Conservation (phyloP, 2,888 invertebrate genomes). For the Seira sanloemensis region DNA sequence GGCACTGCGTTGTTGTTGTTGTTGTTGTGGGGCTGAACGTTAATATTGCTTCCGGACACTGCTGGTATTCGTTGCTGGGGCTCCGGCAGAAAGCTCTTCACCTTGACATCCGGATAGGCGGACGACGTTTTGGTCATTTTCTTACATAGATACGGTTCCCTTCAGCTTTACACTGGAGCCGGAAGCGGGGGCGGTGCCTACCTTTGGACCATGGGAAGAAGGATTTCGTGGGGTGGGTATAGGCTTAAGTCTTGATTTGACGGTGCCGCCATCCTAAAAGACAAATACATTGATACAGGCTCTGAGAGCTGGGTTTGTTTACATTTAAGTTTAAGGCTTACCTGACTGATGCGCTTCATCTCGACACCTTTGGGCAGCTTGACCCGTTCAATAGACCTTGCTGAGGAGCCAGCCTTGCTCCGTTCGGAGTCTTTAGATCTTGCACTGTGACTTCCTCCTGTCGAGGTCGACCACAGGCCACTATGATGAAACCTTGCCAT, state of each 20-base stretch:
- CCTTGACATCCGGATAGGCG: background rate
- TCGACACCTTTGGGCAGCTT: slow-evolving; percentile 46
- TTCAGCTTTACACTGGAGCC: background rate
- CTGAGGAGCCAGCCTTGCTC: background rate
- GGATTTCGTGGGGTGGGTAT: background rate
- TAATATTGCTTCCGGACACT: background rate
- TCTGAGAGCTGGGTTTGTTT: background rate
- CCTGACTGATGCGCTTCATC: slow-evolving; percentile 58
- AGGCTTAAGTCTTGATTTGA: background rate
- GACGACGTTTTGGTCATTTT: background rate
- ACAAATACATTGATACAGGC: background rate
- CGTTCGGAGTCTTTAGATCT: background rate
- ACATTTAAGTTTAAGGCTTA: too few relatives aligned
- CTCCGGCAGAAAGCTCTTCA: background rate
- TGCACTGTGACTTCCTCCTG: background rate
- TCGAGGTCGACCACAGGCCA: background rate
- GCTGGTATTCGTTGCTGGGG: background rate
- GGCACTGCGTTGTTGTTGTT: background rate
- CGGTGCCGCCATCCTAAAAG: background rate
- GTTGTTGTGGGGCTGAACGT: background rate
- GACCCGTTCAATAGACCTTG: slow-evolving; percentile 19
- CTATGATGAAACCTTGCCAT: background rate
- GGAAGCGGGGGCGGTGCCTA: too few relatives aligned
- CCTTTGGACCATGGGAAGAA: too few relatives aligned
- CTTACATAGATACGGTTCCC: background rate